These are phyloP conservation scores for Paragorgia papillata DNA, from an alignment of 92 coral and sea anemone genomes.

Conservation along the genomic window DNA sequence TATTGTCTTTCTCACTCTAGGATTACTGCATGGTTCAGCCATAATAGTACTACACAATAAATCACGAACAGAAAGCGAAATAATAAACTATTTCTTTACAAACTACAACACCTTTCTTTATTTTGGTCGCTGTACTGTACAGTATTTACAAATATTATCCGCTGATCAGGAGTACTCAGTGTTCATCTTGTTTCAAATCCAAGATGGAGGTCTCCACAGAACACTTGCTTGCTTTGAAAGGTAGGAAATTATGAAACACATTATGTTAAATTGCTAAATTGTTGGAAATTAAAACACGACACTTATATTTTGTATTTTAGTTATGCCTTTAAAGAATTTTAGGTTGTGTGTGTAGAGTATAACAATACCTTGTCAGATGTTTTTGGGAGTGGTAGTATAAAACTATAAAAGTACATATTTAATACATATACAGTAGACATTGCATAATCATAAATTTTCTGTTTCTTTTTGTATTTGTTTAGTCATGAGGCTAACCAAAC, in stretches of 20 bases:
- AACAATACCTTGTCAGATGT: too few species aligned
- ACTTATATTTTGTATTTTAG: not conserved
- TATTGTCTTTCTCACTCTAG: constrained; percentile 31
- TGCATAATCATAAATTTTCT: constrained; percentile 1
- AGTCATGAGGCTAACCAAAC: constrained; percentile 98
- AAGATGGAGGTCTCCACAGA: constrained; percentile 62
- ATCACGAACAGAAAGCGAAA: not conserved
- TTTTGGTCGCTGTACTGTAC: not conserved
- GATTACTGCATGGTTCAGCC: constrained; percentile 37
- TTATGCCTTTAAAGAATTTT: too few species aligned
- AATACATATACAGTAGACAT: too few species aligned
- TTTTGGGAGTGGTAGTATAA: too few species aligned
- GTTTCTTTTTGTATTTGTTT: not conserved
- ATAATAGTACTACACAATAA: not conserved
- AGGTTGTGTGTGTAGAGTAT: too few species aligned
- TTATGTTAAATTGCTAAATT: not conserved
- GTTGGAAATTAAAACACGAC: not conserved
- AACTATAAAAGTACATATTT: too few species aligned
- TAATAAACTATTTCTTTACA: not conserved
- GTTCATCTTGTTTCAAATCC: constrained; percentile 30
- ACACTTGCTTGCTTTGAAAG: constrained; percentile 87
- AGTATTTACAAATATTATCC: not conserved
- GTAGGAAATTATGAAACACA: constrained; percentile 29
- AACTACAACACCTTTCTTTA: not conserved
- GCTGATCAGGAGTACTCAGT: constrained; percentile 38